Conservation (phyloP, 2,113 vertebrate genomes). For the Saguinus midas region DNA sequence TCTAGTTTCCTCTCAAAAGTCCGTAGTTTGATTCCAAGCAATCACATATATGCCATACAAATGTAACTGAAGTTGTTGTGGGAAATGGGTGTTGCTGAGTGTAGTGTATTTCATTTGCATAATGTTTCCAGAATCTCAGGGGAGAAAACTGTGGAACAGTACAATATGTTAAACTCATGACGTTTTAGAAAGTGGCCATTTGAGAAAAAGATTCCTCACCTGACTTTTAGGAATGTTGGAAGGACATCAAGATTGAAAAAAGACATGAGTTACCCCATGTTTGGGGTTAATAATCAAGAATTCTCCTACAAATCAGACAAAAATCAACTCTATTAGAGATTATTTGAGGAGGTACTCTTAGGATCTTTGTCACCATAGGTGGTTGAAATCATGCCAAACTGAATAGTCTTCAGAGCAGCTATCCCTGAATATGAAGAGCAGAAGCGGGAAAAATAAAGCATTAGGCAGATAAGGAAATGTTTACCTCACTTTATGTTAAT, state of each 20-base stretch:
- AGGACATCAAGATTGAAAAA: not conserved
- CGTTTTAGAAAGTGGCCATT: not conserved
- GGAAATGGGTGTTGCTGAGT: not conserved
- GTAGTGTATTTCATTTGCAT: not conserved
- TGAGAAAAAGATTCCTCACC: not conserved
- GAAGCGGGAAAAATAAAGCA: too few species aligned
- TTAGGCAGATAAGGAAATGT: not conserved
- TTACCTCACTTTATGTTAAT: not conserved
- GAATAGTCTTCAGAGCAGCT: not conserved
- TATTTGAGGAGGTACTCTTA: not conserved
- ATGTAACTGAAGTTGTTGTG: not conserved
- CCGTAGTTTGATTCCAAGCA: not conserved
- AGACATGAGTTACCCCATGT: not conserved
- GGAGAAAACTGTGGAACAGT: not conserved
- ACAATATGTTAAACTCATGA: not conserved
- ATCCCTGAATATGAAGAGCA: not conserved
- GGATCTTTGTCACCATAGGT: not conserved
- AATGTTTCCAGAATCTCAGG: not conserved
- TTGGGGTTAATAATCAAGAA: not conserved
- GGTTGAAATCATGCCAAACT: not conserved
- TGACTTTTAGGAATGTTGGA: not conserved
- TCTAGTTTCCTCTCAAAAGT: not conserved
- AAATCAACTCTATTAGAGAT: not conserved
- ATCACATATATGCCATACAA: not conserved
- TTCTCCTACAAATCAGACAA: not conserved